phyloP scores from a whole-genome alignment of 2,113 vertebrate genomes.

The Cathartes aura region DNA sequence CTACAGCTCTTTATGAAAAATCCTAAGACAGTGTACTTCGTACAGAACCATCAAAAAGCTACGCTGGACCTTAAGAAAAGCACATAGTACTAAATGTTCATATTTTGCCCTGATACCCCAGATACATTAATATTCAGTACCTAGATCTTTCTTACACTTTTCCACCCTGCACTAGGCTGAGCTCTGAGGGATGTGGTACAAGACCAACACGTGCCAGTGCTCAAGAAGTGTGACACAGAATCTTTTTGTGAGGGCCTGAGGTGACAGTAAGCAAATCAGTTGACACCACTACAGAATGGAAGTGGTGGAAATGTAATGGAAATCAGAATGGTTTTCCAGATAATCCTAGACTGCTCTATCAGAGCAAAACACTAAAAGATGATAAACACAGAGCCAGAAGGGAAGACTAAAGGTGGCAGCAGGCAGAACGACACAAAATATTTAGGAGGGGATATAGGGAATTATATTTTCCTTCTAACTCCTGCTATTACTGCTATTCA shows the following conservation, averaged over 20 bases:
- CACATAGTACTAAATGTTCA: rapidly evolving
- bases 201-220: neutral
- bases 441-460: neutral
- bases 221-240: neutral
- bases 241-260: neutral
- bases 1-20: neutral
- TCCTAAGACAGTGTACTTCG: neutral
- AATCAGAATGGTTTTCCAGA: neutral
- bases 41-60: neutral
- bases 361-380: neutral
- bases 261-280: neutral
- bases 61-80: neutral
- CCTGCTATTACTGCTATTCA: neutral
- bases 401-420: neutral
- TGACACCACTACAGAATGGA: neutral
- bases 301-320: no score
- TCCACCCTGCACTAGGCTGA: neutral
- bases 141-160: neutral
- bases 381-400: neutral
- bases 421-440: neutral
- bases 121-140: neutral
- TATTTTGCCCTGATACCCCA: neutral
- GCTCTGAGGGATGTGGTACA: neutral
- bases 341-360: neutral
- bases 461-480: neutral